phyloP scores from a whole-genome alignment of 2,888 invertebrate genomes.

The Andrena trimmerana region DNA sequence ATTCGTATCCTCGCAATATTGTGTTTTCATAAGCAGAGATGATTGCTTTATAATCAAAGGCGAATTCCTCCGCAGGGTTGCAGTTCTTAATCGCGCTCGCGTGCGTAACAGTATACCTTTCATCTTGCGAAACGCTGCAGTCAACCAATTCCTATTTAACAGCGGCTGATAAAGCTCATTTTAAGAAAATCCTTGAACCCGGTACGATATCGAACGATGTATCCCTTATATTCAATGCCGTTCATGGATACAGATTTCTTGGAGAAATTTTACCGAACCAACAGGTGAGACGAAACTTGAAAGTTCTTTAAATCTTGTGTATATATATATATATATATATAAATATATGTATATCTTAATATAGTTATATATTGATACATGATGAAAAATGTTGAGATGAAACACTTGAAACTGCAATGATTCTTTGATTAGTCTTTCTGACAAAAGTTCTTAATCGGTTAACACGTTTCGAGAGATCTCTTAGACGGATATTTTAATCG shows the following conservation, averaged over 20 bases:
- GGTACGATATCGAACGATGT: constrained; percentile 86
- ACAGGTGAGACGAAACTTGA: constrained; percentile 79
- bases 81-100: constrained; percentile 29
- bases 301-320: neutral
- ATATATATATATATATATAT: too few species aligned
- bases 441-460: constrained; percentile 36
- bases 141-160: constrained; percentile 82
- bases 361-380: constrained; percentile 41
- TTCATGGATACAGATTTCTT: constrained; percentile 90
- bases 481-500: neutral
- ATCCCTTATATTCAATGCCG: constrained; percentile 90
- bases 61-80: constrained; percentile 37
- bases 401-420: constrained; percentile 75
- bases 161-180: constrained; percentile 76
- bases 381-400: constrained; percentile 73
- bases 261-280: constrained; percentile 87
- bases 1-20: neutral
- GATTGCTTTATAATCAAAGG: neutral
- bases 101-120: constrained; percentile 11
- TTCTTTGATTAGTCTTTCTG: constrained; percentile 84
- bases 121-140: constrained; percentile 72
- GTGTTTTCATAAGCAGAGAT: neutral
- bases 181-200: constrained; percentile 79
- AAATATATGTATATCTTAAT: neutral
- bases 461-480: neutral